A percentile compares a stretch with the other conserved stretches of the same genome.
Conservation (phyloP, 2,888 invertebrate genomes). For the Seira ritae region DNA sequence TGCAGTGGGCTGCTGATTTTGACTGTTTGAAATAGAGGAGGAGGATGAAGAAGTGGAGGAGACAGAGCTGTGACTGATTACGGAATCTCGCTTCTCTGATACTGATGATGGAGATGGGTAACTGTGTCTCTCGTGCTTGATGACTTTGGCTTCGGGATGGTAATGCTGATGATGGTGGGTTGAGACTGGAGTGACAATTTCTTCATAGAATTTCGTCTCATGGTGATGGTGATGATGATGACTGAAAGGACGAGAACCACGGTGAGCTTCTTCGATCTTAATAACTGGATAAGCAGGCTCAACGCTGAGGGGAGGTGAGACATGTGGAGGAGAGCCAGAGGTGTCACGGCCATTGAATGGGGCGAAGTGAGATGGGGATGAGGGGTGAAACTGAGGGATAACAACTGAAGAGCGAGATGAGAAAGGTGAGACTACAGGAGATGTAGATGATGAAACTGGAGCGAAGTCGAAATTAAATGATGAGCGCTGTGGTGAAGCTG, state of each 20-base stretch:
- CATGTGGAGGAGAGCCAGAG: conserved; percentile 73
- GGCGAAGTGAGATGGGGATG: conserved; percentile 64
- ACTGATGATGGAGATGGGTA: conserved; percentile 63
- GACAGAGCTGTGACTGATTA: conserved; percentile 66
- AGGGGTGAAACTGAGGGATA: conserved; percentile 47
- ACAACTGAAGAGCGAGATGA: conserved; percentile 49
- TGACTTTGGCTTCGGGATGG: conserved; percentile 38
- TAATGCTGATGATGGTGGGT: conserved; percentile 39
- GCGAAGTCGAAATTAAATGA: conserved; percentile 65
- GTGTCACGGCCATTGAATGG: conserved; percentile 65
- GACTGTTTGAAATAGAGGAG: conserved; percentile 33
- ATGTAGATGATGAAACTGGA: conserved; percentile 63
- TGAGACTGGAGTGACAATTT: conserved; percentile 46
- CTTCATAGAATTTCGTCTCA: conserved; percentile 44
- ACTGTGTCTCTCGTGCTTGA: conserved; percentile 50
- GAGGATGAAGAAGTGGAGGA: conserved; percentile 38
- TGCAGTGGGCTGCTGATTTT: conserved; percentile 45
- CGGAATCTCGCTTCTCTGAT: conserved; percentile 65
- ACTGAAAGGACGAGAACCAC: conserved; percentile 51
- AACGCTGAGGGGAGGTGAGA: conserved; percentile 70
- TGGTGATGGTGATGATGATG: conserved; percentile 49
- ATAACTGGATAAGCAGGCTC: conserved; percentile 72
- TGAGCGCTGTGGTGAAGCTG: conserved; percentile 64
- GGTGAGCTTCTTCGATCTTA: conserved; percentile 60
- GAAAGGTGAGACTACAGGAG: conserved; percentile 38